These are phyloP conservation scores for Catocala nupta DNA, from an alignment of 2,888 invertebrate genomes.

Conservation along the genomic window DNA sequence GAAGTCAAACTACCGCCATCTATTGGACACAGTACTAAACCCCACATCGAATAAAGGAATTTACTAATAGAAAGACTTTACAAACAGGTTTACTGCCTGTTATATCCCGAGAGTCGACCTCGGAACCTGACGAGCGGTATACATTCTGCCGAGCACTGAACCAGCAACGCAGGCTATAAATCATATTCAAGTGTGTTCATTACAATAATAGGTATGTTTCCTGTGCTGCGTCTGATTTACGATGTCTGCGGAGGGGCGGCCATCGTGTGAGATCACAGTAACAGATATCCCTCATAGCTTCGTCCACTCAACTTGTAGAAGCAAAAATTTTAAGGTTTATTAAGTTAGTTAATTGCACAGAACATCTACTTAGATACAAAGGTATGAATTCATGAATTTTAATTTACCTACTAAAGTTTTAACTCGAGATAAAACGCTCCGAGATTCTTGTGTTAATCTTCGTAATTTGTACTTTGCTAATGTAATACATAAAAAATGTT, in stretches of 20 bases:
- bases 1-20: background rate
- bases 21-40: background rate
- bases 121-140: background rate
- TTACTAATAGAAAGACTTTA: too few relatives aligned
- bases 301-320: constrained; percentile 15
- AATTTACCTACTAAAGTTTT: constrained; percentile 33
- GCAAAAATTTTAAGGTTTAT: constrained; percentile 39
- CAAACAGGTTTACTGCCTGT: too few relatives aligned
- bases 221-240: constrained; percentile 11
- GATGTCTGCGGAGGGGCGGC: constrained; percentile 3
- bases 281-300: constrained; percentile 26
- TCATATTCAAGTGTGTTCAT: constrained; percentile 8
- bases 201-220: constrained; percentile 20
- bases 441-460: constrained; percentile 30
- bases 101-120: background rate
- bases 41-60: too few relatives aligned
- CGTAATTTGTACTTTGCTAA: constrained; percentile 22
- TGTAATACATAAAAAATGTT: constrained; percentile 16
- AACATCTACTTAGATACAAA: constrained; percentile 38
- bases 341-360: constrained; percentile 45
- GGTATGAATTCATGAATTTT: constrained; percentile 48
- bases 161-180: constrained; percentile 9
- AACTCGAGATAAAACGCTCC: constrained; percentile 25
- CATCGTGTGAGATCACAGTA: constrained; percentile 15
- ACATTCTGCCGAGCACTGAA: background rate